Conservation (phyloP, 2,797 vertebrate species). For the Potorous gilbertii region DNA sequence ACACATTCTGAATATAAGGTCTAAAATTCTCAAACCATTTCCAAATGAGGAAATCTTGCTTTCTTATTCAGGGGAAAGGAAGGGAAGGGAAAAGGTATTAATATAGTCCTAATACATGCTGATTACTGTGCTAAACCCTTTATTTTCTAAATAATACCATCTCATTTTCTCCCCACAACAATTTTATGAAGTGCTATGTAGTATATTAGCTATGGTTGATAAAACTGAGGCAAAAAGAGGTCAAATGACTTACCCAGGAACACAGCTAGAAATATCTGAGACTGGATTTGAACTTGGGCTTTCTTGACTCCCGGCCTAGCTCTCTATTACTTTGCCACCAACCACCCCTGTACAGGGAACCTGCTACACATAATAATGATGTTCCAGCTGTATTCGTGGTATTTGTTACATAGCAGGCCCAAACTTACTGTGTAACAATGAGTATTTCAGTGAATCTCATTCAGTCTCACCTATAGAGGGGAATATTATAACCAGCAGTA, state of each 20-base stretch:
- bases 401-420: background rate
- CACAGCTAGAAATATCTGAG: background rate
- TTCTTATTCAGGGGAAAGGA: background rate
- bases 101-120: background rate
- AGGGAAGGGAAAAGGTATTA: background rate
- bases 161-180: background rate
- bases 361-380: background rate
- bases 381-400: background rate
- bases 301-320: background rate
- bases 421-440: background rate
- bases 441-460: background rate
- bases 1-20: background rate
- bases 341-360: background rate
- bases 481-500: too few relatives aligned
- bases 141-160: background rate
- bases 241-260: background rate
- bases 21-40: background rate
- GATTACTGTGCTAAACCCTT: background rate
- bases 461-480: background rate
- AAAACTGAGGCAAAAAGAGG: background rate
- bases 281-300: background rate
- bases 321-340: background rate
- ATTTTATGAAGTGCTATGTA: background rate
- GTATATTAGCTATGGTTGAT: background rate
- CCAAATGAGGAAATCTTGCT: background rate